Base-by-base conservation (phyloP, 1,140 invertebrate species). In the Lysiphlebus fabarum region DNA sequence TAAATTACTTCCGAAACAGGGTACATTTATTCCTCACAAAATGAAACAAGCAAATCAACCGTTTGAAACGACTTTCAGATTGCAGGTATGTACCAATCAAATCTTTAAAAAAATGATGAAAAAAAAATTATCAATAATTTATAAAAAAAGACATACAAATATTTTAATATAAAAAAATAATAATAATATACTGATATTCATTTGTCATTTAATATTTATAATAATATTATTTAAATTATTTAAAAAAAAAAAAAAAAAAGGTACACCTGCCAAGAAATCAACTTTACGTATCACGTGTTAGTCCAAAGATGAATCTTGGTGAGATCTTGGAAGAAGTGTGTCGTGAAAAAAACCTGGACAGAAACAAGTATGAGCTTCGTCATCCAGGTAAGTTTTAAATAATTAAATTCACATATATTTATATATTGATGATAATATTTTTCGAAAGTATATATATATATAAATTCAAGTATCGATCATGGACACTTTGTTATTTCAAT, bases 261-360 rank as follows among this genome's bases (percentile, higher is more conserved):
- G 89, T 95, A n/a, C 88, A 92, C 72, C 76, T 95, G 59, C 92
- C 92, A 9, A 84, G 86, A 53, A 89, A 90, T 74, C 91, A 95
- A 76, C 81, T 93, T 26, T 90, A 88, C 70, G 89, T 92, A 0
- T 83, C 85, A 41, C 77, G 90, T 62, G 86, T 91, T 57, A 84
- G 88, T 71, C 84, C 87, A 53, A 82, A 86, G 73, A 84, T 84
- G 56, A 76, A 82, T 45, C 72, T 92, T 40, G 78, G 84, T 54
- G 84, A 90, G 66, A 83, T 90, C 47, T 81, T 92, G 62, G 76
- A 81, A 33, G 83, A 87, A 71, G 87, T 92, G 6, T 93, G 92
- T 67, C 81, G 83, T n/a, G 90, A 93, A 67, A 92, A 92, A 72
- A 85, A 86, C 73, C 75, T 93, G 58, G 89, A 92, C 71, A 78